phyloP scores from a whole-genome alignment of 2,888 invertebrate genomes.

The Eilema sororculum region DNA sequence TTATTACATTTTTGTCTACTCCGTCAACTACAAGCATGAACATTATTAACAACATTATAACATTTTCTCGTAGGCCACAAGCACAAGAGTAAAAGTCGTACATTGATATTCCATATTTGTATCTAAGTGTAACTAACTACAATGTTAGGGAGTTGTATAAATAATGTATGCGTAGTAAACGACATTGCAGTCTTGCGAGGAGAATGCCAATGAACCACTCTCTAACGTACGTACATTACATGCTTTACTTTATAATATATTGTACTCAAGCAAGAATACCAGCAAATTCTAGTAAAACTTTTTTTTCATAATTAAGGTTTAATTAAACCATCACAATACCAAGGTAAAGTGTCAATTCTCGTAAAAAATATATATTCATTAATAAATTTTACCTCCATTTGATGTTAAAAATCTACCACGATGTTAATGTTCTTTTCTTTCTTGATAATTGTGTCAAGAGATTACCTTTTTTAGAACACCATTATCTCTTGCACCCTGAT shows the following conservation, averaged over 20 bases:
- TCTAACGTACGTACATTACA: constrained; percentile 17
- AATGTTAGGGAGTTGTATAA: constrained; percentile 22
- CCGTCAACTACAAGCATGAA: background rate
- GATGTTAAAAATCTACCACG: too few relatives aligned
- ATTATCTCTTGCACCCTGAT: too few relatives aligned
- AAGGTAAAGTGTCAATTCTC: too few relatives aligned
- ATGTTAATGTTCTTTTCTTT: too few relatives aligned
- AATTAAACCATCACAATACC: too few relatives aligned
- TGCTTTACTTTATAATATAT: constrained; percentile 17
- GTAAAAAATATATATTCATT: too few relatives aligned
- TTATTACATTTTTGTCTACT: background rate
- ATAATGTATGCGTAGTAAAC: constrained; percentile 23
- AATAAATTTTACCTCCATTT: too few relatives aligned
- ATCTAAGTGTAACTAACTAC: constrained; percentile 16
- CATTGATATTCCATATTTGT: constrained; percentile 21
- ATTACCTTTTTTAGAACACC: too few relatives aligned
- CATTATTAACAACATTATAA: background rate
- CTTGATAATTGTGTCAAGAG: too few relatives aligned
- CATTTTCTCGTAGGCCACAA: background rate
- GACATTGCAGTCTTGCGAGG: constrained; percentile 16
- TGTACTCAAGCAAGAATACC: background rate
- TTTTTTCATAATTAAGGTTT: too few relatives aligned
- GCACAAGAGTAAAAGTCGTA: constrained; percentile 20
- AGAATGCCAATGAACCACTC: constrained; percentile 25
- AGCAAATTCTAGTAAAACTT: too few relatives aligned